These are phyloP conservation scores for Apocrypta bakeri DNA, from an alignment of 1,140 invertebrate genomes.

Conservation along the genomic window DNA sequence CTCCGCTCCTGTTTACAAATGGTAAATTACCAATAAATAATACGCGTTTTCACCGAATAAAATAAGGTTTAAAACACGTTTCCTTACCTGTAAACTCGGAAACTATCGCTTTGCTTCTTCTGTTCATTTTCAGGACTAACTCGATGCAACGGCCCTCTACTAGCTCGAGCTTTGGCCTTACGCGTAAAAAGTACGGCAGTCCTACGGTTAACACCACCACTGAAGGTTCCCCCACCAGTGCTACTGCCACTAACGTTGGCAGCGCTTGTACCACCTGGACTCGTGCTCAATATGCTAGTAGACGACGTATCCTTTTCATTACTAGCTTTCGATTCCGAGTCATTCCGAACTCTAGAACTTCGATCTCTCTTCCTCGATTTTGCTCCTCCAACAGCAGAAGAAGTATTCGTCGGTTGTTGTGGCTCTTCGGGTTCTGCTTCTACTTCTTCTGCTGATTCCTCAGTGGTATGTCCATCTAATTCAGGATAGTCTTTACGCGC, in stretches of 20 bases:
- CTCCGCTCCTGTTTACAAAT: conserved; percentile 65
- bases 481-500: conserved; percentile 80
- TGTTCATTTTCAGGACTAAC: conserved; percentile 61
- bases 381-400: not conserved
- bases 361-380: conserved; percentile 40
- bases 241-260: not conserved
- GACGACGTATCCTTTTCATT: conserved; percentile 33
- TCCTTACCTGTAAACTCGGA: conserved; percentile 75
- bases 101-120: conserved; percentile 76
- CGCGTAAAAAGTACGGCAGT: conserved; percentile 89
- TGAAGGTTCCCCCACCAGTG: conserved; percentile 54
- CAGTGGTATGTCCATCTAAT: conserved; percentile 74
- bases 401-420: conserved; percentile 60
- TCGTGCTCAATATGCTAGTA: not conserved
- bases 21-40: conserved; percentile 30
- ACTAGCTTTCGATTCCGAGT: conserved; percentile 39
- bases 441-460: not conserved
- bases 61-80: not conserved
- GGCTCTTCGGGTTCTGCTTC: conserved; percentile 51
- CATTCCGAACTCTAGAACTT: conserved; percentile 26
- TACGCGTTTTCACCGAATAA: not conserved
- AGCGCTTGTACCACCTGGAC: not conserved
- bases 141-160: conserved; percentile 63
- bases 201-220: conserved; percentile 81
- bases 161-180: conserved; percentile 79